Evolutionary conservation across 2,797 vertebrate species (phyloP), one percentile per base, ranked within the genome.

Genomic region (Cossypha caffra): DNA sequence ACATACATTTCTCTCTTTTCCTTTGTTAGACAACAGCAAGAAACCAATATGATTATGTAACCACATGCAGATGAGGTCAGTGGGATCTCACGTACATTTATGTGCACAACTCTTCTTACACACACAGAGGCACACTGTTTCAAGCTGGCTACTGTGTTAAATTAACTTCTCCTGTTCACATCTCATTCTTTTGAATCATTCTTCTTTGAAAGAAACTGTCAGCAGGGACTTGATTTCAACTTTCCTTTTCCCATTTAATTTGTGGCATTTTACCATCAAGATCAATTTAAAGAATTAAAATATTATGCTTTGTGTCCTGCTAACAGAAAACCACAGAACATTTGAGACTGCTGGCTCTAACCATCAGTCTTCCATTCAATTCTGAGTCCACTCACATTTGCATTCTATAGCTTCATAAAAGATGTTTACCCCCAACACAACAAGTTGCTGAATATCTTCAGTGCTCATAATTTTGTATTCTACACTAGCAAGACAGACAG

Each of bases 261-360:
- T 77, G 21, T 42, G 25, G 16, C n/a, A 82, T 55, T 71, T 90
- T 58, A 57, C 25, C 73, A 72, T 52, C 29, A 86, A 74, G 38
- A 72, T 40, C 64, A 84, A 90, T 50, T 21, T 61, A 74, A 88
- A 73, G 4, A 73, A 86, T 59, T 74, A 58, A 69, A 62, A 62
- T 82, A 77, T 23, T 73, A 26, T 8, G 1, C 71, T 76, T 71
- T 57, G 58, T 5, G 7, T 48, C 35, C 26, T 62, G 13, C 29
- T 74, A 74, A 75, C 25, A 88, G 66, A 54, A 95, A 81, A 42
- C 31, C 77, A 71, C 45, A 21, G 26, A 47, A 68, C 26, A 61
- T 38, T 71, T 54, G 38, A 68, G 50, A 66, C 16, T 0, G 0
- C 28, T 69, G 29, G 8, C 20, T 90, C 33, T 58, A 33, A 51